Evolutionary conservation across 2,888 invertebrate species (phyloP).

Genomic region (Dryocosmus kuriphilus): DNA sequence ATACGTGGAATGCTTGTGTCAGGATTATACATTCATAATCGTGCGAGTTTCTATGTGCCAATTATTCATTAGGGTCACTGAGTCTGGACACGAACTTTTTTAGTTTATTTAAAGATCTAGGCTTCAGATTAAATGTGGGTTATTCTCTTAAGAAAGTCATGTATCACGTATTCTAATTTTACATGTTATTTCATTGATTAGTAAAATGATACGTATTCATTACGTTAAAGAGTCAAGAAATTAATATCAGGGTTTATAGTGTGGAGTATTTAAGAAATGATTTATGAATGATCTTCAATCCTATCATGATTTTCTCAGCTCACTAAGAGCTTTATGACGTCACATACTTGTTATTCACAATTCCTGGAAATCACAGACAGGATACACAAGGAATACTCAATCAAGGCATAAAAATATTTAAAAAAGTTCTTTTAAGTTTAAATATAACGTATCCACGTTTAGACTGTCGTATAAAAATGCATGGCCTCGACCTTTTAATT

Average conservation of each 20-base stretch:
- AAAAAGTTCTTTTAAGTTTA: background rate
- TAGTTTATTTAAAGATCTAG: background rate
- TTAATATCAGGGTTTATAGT: background rate
- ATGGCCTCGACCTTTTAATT: background rate
- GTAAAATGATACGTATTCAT: no score
- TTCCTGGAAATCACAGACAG: background rate
- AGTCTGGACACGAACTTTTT: background rate
- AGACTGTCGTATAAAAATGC: background rate
- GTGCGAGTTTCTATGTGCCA: background rate
- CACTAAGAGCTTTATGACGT: background rate
- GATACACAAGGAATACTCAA: background rate
- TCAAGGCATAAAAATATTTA: background rate
- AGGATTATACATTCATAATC: constrained; percentile 1
- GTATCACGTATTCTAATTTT: background rate
- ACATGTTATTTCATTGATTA: background rate
- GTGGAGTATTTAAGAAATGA: background rate
- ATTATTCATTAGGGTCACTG: background rate
- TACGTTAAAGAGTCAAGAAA: background rate
- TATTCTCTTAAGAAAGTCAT: background rate
- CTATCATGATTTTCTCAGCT: background rate
- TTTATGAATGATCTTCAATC: background rate
- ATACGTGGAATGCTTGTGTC: constrained; percentile 17
- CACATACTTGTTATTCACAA: background rate
- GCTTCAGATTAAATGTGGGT: background rate
- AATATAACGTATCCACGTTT: background rate